phyloP scores from a whole-genome alignment of 2,797 vertebrate species.

The Poliocrania exsul region DNA sequence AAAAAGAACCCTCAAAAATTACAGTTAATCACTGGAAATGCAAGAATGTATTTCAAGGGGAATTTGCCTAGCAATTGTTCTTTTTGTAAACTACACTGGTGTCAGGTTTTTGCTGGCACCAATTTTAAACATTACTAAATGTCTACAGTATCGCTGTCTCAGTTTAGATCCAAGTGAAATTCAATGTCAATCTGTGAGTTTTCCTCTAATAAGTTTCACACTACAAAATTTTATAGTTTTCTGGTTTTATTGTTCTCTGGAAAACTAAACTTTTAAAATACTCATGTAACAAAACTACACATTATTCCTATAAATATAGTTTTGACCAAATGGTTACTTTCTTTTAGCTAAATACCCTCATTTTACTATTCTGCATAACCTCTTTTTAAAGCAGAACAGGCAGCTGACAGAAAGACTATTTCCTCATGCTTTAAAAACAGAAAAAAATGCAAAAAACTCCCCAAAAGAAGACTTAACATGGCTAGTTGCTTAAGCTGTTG shows the following conservation, averaged over 20 bases:
- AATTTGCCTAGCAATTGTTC: conserved; percentile 63
- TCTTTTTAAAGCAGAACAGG: neutral
- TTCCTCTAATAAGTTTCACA: conserved; percentile 32
- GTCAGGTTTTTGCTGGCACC: conserved; percentile 74
- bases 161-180: conserved; percentile 74
- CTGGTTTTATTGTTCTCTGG: neutral
- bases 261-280: neutral
- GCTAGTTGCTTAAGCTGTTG: conserved; percentile 21
- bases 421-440: neutral
- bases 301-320: neutral
- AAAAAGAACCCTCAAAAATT: neutral
- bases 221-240: neutral
- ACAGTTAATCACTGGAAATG: neutral
- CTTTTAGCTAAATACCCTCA: neutral
- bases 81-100: conserved; percentile 58
- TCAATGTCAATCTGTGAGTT: conserved; percentile 39
- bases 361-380: neutral
- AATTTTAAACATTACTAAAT: conserved; percentile 74
- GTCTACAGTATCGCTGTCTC: conserved; percentile 75
- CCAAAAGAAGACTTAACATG: neutral
- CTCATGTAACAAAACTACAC: neutral
- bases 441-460: neutral
- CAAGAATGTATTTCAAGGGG: conserved; percentile 8
- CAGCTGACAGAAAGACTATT: neutral
- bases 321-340: neutral